Base-by-base conservation (phyloP, 2,797 vertebrate genomes). In the Bradypus variegatus region DNA sequence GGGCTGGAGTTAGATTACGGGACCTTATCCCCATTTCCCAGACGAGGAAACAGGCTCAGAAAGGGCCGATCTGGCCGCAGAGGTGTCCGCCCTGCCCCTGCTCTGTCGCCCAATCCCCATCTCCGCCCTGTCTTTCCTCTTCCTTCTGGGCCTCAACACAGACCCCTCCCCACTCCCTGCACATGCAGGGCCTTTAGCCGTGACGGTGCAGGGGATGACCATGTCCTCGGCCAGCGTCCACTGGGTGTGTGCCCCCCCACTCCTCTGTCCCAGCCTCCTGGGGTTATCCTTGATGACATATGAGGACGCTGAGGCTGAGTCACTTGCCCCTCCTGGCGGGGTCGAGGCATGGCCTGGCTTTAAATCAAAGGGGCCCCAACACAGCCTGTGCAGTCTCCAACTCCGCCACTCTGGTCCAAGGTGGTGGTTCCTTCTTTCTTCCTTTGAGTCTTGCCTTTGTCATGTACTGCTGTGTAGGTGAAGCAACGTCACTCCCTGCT, bases 141-240 rank as follows among this genome's bases (percentile, higher is more conserved):
- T 25, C 12, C 11, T 41, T 12, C 36, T 72, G 11, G 69, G 21
- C 69, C 69, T 15, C 23, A 45, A 45, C 14, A 23, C 70, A 41
- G 38, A 27, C 38, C 31, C 62, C 64, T 65, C 64, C 64, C 64
- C 13, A 15, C 64, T 5, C 19, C 62, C 15, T 15, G 64, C 31
- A 33, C 31, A 33, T 9, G 8, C 25, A 19, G 70, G 25, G 14
- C 70, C 0, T 0, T 41, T n/a, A n/a, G 27, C 48, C 21, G 3
- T 13, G 38, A 7, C 45, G 16, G 55, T 14, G 36, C 8, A 0
- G 31, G 12, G 33, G 33, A 73, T 45, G 8, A 9, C 31, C 50
- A 21, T 1, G 18, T 41, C 67, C 62, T 13, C 8, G 6, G 80
- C 13, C 14, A 60, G 31, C 14, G 1, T 16, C 25, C 41, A 10